Evolutionary conservation across 2,113 vertebrate genomes (phyloP), one percentile per base, ranked within the genome.

Genomic region (Chionomys nivalis): DNA sequence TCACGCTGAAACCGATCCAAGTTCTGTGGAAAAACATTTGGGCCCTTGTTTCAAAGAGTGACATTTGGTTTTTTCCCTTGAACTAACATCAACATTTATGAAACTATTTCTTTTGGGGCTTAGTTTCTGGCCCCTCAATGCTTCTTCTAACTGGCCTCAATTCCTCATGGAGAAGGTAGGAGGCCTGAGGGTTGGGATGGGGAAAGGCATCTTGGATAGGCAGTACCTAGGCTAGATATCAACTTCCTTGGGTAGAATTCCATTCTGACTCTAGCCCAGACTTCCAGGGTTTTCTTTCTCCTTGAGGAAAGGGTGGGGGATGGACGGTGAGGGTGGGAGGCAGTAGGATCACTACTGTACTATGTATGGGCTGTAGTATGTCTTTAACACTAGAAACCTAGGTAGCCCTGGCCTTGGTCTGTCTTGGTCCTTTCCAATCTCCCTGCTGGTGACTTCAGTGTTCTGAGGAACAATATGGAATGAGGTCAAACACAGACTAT

Each of bases 291-390:
- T 49, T 11, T 5, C 1, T 23, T 33, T 89, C 63, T 55, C 0
- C 4, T 3, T 6, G 44, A 44, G 47, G 55, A 39, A 3, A 13
- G 12, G 0, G 4, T 55, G 17, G 44, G 47, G 7, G 44, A 61
- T 0, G 2, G 39, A 61, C 0, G 1, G 65, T 9, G 7, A 12
- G 16, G 68, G 58, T 0, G 10, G n/a, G 0, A 8, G 65, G 49
- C 6, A 17, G 39, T 0, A 14, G 49, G 11, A 5, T 1, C 8
- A 2, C 3, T 0, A 0, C 1, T 17, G 10, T 0, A 2, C 31
- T 3, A 0, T 0, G 0, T 1, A 1, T 0, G 1, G 4, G 10
- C 26, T 5, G 19, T 2, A 39, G 0, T 7, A 72, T 31, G 23
- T 85, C 81, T 63, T 26, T 85, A 44, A 19, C 55, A 61, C 82